Percentiles rank a stretch among this genome's conserved stretches.
Evolutionary conservation across 1,140 invertebrate genomes (phyloP).

Genomic region (Procambarus clarkii): DNA sequence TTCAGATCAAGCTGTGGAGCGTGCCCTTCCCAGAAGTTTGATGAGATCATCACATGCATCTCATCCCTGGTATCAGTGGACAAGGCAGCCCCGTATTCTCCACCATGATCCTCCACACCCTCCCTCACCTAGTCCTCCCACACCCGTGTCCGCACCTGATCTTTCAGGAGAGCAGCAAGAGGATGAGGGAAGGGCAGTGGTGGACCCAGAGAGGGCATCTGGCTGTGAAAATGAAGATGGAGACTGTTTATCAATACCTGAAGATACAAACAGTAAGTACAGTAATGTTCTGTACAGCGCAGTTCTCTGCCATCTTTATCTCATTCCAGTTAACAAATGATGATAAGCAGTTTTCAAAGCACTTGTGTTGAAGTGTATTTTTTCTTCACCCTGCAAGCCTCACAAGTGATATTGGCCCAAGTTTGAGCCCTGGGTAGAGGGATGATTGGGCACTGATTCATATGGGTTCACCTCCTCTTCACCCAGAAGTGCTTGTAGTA

Average conservation of each 20-base stretch:
- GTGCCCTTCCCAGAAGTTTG: constrained; percentile 57
- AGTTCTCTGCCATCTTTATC: too few relatives aligned
- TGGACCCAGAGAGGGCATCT: not conserved
- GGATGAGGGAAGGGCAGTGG: constrained; percentile 41
- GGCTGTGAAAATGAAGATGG: constrained; percentile 26
- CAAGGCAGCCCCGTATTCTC: constrained; percentile 81
- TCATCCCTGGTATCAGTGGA: constrained; percentile 78
- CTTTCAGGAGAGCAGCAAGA: constrained; percentile 31
- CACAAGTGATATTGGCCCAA: too few relatives aligned
- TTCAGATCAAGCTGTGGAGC: constrained; percentile 66
- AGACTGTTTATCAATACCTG: constrained; percentile 26
- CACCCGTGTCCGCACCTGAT: constrained; percentile 30
- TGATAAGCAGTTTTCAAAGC: too few relatives aligned
- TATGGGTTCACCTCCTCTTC: too few relatives aligned
- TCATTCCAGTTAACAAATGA: too few relatives aligned
- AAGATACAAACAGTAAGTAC: constrained; percentile 58
- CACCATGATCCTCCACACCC: constrained; percentile 42
- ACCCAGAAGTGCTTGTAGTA: too few relatives aligned
- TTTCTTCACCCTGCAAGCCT: too few relatives aligned
- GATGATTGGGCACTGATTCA: too few relatives aligned
- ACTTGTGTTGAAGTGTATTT: too few relatives aligned
- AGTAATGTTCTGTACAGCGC: not conserved
- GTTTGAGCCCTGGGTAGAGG: too few relatives aligned
- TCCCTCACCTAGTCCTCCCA: constrained; percentile 29
- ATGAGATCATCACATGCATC: constrained; percentile 58